These are phyloP conservation scores for Uria lomvia DNA, from an alignment of 2,113 vertebrate species.

Conservation along the genomic window DNA sequence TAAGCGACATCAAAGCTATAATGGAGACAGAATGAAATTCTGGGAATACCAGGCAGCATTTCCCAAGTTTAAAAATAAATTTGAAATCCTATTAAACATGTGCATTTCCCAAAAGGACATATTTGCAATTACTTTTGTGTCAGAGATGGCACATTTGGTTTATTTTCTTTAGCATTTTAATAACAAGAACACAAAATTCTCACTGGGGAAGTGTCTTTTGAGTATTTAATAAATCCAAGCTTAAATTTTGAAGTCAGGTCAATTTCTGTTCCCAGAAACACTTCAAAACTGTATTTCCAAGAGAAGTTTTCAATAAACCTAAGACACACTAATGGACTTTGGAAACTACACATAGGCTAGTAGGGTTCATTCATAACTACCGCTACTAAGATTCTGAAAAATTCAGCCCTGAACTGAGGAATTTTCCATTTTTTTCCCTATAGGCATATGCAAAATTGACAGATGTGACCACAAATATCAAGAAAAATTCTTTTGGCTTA, in stretches of 20 bases:
- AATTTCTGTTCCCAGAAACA: background rate
- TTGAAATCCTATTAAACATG: background rate
- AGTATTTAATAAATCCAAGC: background rate
- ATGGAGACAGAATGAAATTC: slow-evolving; percentile 37
- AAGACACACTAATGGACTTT: background rate
- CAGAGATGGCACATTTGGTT: background rate
- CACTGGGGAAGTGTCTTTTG: background rate
- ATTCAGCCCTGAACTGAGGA: background rate
- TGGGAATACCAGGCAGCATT: slow-evolving; percentile 35
- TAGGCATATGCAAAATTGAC: background rate
- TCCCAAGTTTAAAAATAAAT: slow-evolving; percentile 55
- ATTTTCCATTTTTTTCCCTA: background rate
- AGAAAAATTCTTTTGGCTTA: background rate
- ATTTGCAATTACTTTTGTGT: background rate
- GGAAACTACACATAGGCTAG: background rate
- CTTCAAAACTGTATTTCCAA: background rate
- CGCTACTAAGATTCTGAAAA: background rate
- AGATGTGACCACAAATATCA: background rate
- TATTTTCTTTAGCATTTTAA: background rate
- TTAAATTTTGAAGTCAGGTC: background rate
- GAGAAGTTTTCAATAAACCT: background rate
- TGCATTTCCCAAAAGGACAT: background rate
- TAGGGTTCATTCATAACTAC: background rate
- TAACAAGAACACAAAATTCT: background rate
- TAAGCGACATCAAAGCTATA: slow-evolving; percentile 19